These are phyloP conservation scores for Tribolium madens DNA, from an alignment of 1,140 invertebrate genomes.

Conservation along the genomic window DNA sequence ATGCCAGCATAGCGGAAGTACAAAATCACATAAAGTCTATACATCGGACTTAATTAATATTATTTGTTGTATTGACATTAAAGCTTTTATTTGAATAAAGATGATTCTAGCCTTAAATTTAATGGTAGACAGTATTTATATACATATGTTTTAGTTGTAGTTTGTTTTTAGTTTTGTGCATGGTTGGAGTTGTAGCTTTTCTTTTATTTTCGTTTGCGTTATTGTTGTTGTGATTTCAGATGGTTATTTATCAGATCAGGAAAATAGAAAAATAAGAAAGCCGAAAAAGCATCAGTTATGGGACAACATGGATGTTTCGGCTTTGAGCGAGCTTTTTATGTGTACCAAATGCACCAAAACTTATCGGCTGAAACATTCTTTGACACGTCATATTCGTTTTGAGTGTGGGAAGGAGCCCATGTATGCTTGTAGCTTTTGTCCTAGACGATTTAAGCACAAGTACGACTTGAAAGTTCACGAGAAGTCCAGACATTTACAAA, in stretches of 20 bases:
- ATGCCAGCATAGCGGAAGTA: conserved; percentile 54
- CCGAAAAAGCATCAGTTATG: neutral
- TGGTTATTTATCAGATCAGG: conserved; percentile 32
- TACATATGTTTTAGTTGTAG: neutral
- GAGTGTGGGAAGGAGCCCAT: conserved; percentile 75
- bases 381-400: conserved; percentile 75
- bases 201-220: conserved; percentile 24
- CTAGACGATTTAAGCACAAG: conserved; percentile 63
- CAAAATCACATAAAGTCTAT: conserved; percentile 53
- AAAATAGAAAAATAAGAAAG: conserved; percentile 36
- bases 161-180: conserved; percentile 32
- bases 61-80: neutral
- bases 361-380: conserved; percentile 67
- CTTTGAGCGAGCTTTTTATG: conserved; percentile 58
- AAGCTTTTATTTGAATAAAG: conserved; percentile 9
- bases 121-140: neutral
- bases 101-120: neutral
- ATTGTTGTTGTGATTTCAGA: conserved; percentile 21
- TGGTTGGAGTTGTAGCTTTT: conserved; percentile 5
- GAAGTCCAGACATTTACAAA: conserved; percentile 54
- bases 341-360: conserved; percentile 62
- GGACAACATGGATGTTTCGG: conserved; percentile 19
- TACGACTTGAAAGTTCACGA: conserved; percentile 63
- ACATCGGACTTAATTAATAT: neutral
- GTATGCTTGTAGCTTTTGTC: conserved; percentile 62